Evolutionary conservation across 2,113 vertebrate species (phyloP), one percentile per base, ranked within the genome.

Genomic region (Silurus glanis): DNA sequence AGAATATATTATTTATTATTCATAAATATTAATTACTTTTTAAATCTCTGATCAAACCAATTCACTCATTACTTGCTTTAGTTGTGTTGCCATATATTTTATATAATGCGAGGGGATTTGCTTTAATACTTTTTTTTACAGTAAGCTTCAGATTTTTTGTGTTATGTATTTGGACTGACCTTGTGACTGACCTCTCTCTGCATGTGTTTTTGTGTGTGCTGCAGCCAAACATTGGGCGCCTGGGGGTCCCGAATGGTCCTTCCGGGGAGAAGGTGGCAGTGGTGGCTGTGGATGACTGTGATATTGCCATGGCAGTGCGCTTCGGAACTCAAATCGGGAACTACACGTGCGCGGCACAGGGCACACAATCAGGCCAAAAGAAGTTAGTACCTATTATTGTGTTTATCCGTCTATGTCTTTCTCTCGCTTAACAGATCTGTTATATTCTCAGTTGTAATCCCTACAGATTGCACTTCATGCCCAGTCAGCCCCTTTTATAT

Each of bases 251-350:
- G 66, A 97, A 98, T 0, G 97, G 98, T 17, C 98, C 97, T 0
- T 99, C 98, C 0, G 96, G 96, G 47, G 97, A 99, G 90, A 99
- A 99, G 92, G 97, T 99, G 91, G 97, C 98, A 0, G 96, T 99
- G 87, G 97, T 99, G 21, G 97, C 97, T 0, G 97, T 99, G 87
- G 98, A 99, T 0, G 96, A 97, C 92, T 99, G 98, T 84, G 98
- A 99, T 91, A 97, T 97, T 0, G 95, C 98, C 6, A 95, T 99
- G 95, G 97, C 98, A 0, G 95, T 98, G 86, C 96, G 96, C 79
- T 99, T 99, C 0, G 97, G 98, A 25, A 94, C 80, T 89, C 92
- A 95, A 69, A 95, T 98, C 0, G 96, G 97, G 21, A 99, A 99
- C 95, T 99, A 99, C 92, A 97, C 96, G 62, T 99, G 98, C 0